Evolutionary conservation across 2,113 vertebrate species (phyloP), one percentile per base, ranked within the genome.

Genomic region (Lasiurus borealis): DNA sequence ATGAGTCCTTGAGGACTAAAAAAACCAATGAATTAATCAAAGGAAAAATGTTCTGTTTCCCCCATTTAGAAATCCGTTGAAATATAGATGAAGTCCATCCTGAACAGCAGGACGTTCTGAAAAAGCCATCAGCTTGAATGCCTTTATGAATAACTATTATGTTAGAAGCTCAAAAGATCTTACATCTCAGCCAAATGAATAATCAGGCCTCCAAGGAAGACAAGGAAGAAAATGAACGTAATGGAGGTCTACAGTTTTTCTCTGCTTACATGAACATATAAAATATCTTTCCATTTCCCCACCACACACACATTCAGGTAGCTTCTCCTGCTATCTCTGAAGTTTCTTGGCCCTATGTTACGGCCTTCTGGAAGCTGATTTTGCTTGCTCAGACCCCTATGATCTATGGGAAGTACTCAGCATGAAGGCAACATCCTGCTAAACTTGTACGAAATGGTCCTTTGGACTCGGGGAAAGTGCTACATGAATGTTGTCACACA

Each of bases 51-150:
- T 85, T 71, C 13, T 80, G 75, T 68, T 97, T 95, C 84, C 94
- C 86, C 78, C 86, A 97, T 96, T 95, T 94, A 97, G 97, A 97
- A 97, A 97, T 90, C 89, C 34, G 12, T 23, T 96, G 82, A 97
- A 98, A 94, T 94, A 97, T 15, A 97, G 88, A 94, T 97, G 83
- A 98, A 90, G 89, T 93, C 90, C 0, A 84, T 91, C 68, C 82
- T 62, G 94, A 96, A 90, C 34, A 83, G 90, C 62, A 92, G 71
- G 80, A 44, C 27, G 21, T 94, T 85, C 83, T 83, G 64, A 96
- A 75, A 95, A 96, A 69, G 83, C n/a, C 73, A 92, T 46, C 94
- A 97, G 64, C 96, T 96, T 95, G 71, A 97, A 95, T 90, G 97
- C 54, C 76, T 85, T 54, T 89, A 54, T 73, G 90, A 97, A 81